Evolutionary conservation across 37 sponge, comb jelly and placozoan genomes (phyloP), one percentile per base, ranked within the genome.

Genomic region (Geodia barretti): DNA sequence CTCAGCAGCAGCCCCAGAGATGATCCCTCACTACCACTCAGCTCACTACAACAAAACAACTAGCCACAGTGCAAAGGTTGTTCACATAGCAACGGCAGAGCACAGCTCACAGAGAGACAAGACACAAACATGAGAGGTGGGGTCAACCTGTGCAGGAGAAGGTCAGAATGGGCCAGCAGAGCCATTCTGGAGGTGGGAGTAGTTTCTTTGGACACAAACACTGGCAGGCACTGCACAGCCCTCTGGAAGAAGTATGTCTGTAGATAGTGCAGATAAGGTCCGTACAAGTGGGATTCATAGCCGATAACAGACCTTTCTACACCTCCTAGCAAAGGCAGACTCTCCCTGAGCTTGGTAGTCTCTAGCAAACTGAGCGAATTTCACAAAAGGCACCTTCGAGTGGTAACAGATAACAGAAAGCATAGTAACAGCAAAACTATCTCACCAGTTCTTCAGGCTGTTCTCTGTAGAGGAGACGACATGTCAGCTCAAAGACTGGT

Each of bases 381-480:
- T 86, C 41, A 86, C 80, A 86, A 86, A 86, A 29, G 38, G 30
- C 26, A 74, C 37, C n/a, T 34, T 2, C 26, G 21, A 9, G 40
- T 29, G 31, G 68, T 11, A 11, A 59, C 61, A 59, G n/a, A n/a
- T n/a, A n/a, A n/a, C n/a, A n/a, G n/a, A n/a, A n/a, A n/a, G n/a
- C n/a, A n/a, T n/a, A n/a, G n/a, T n/a, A n/a, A n/a, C n/a, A 9
- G 64, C 4, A 35, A 3, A 62, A 38, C 32, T 3, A 7, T 14
- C 79, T 79, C 32, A 86, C 86, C 47, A 91, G 79, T 64, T 91
- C 83, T 7, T 78, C 28, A 25, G 91, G 91, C 2, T 86, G 54
- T 20, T 47, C n/a, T 36, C 29, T 60, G 69, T 91, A 86, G 62
- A 91, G 83, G 0, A 91, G 87, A 20, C 88, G 73, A 68, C 91